A percentile compares a stretch with the other conserved stretches of the same genome.
Conservation (phyloP, 2,888 invertebrate species). For the Eupithecia pulchellata region DNA sequence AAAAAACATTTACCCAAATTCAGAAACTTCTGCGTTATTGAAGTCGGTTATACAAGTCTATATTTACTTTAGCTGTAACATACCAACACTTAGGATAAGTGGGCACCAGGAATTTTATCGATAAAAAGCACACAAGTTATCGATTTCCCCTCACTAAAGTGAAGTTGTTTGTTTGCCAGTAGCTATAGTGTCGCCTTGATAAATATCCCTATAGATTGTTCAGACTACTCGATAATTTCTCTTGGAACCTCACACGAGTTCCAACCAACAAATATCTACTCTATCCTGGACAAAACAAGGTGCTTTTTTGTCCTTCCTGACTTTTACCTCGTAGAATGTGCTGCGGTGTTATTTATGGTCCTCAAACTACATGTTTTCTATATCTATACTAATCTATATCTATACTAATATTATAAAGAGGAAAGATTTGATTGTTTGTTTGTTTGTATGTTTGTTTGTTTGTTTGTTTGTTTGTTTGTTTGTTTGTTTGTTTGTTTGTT, state of each 20-base stretch:
- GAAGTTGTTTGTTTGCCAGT: slow-evolving; percentile 82
- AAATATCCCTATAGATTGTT: slow-evolving; percentile 84
- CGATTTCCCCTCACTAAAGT: slow-evolving; percentile 68
- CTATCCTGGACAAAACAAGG: slow-evolving; percentile 48
- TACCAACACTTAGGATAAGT: slow-evolving; percentile 4
- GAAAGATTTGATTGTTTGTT: too few relatives aligned
- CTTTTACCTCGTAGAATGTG: slow-evolving; percentile 51
- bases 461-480: too few relatives aligned
- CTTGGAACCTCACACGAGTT: slow-evolving; percentile 69
- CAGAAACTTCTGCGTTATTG: not conserved
- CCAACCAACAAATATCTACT: slow-evolving; percentile 49
- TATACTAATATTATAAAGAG: too few relatives aligned
- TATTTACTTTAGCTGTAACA: not conserved
- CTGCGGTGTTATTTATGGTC: slow-evolving; percentile 78
- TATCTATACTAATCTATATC: too few relatives aligned
- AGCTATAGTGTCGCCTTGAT: slow-evolving; percentile 84
- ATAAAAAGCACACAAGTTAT: slow-evolving; percentile 36
- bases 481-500: too few relatives aligned
- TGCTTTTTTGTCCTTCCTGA: slow-evolving; percentile 41
- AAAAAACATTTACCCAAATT: not conserved
- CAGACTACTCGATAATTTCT: slow-evolving; percentile 80
- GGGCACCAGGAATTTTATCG: slow-evolving; percentile 31
- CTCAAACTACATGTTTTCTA: slow-evolving; percentile 79
- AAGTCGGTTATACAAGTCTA: not conserved
- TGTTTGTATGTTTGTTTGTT: too few relatives aligned